Conservation (phyloP, 2,888 invertebrate genomes). For the Strigamia maritima region DNA sequence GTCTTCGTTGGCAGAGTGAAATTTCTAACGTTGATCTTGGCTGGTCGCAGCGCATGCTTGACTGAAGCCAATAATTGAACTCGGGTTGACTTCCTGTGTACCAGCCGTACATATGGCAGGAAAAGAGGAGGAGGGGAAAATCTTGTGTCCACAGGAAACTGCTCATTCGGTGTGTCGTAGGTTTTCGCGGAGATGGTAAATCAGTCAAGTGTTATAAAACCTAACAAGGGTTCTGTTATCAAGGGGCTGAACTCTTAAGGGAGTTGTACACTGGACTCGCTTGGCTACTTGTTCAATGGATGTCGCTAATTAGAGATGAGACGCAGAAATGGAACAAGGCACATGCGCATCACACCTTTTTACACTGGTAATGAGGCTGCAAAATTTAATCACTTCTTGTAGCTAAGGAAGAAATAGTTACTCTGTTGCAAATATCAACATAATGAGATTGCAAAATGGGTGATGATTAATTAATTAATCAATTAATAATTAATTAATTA, state of each 20-base stretch:
- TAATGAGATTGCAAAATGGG: too few relatives aligned
- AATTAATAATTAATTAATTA: too few relatives aligned
- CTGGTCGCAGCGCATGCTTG: background rate
- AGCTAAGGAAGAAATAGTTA: background rate
- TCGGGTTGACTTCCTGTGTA: background rate
- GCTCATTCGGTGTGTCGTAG: conserved; percentile 4
- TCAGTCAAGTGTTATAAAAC: conserved; percentile 4
- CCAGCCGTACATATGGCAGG: background rate
- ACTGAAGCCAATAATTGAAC: background rate
- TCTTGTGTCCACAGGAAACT: background rate
- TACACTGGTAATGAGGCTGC: conserved; percentile 4
- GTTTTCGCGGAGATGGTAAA: background rate
- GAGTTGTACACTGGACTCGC: background rate
- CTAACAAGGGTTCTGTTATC: background rate
- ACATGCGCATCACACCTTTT: background rate
- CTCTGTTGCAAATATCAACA: background rate
- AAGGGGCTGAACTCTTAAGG: background rate
- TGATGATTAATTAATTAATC: too few relatives aligned
- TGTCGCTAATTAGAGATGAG: conserved; percentile 4
- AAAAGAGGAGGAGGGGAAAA: background rate
- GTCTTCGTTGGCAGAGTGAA: background rate
- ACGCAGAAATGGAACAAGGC: background rate
- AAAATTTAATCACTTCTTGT: background rate
- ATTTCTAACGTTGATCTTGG: background rate
- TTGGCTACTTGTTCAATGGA: conserved; percentile 4